Base-by-base conservation (phyloP, 1,140 invertebrate genomes). In the Trachymyrmex cornetzi region DNA sequence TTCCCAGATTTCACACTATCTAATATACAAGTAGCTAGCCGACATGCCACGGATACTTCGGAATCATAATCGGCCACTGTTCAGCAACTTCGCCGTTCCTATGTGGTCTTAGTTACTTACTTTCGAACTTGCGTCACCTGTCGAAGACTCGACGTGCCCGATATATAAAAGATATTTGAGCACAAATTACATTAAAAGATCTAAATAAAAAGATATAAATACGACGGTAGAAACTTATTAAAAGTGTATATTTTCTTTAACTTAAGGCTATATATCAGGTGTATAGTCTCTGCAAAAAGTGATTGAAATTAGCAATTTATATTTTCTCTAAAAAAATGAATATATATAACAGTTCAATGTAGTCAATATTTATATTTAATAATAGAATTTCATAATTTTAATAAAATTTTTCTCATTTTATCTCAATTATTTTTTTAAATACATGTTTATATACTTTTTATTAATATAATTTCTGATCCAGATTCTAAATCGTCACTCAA, bases 1-100 rank as follows among this genome's bases (percentile, higher is more conserved):
- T 48, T 82, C 22, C 7, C 38, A 82, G 55, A 72, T 74, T 74
- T 22, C 24, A 61, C 48, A 50, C 1, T 27, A 50, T 81, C 64
- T 82, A 82, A 61, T 59, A 82, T 53, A 74, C 53, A 59, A 84
- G 67, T 61, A 84, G 38, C 30, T 59, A 53, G 50, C 24, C 53
- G 24, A 75, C 80, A 48, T 84, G 38, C 55, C 69, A 61, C 24
- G 44, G 55, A 74, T 84, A 57, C 50, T 61, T 84, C 27, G 14
- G 4, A 61, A 63, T 75, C 55, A 84, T 84, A 84, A 75, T 84
- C 80, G 80, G 24, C 53, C 48, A 69, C 38, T 38, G 61, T 48
- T 67, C 30, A 22, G 22, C 50, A 71, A 81, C 64, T 81, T 81
- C 71, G 66, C 19, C 64, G 53, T 81, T 57, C 34, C 22, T 38